Evolutionary conservation across 2,888 invertebrate species (phyloP).

Genomic region (Leucoma salicis): DNA sequence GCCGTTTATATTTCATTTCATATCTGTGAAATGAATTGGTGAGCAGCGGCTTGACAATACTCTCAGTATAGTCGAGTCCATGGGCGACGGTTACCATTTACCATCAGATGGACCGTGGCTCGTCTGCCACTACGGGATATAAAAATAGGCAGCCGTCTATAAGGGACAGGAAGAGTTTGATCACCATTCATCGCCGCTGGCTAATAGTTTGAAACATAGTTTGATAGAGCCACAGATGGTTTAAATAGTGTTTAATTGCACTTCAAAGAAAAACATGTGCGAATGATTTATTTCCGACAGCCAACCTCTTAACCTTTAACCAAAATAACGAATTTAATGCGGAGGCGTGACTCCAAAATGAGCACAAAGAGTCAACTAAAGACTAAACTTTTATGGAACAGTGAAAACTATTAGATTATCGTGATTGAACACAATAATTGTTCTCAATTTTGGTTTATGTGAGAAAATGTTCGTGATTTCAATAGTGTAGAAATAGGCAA

Average conservation of each 20-base stretch:
- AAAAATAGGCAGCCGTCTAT: too few species aligned
- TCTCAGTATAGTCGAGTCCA: too few species aligned
- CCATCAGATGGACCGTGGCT: too few species aligned
- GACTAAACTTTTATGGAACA: constrained; percentile 21
- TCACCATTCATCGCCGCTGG: too few species aligned
- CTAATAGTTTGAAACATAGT: constrained; percentile 13
- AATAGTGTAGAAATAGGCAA: constrained; percentile 45
- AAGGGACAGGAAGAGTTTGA: too few species aligned
- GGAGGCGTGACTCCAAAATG: constrained; percentile 16
- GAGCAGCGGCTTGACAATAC: too few species aligned
- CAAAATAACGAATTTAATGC: constrained; percentile 13
- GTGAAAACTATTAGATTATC: constrained; percentile 27
- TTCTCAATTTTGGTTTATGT: constrained; percentile 35
- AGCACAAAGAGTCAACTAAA: constrained; percentile 17
- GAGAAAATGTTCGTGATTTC: constrained; percentile 50
- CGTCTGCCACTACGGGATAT: too few species aligned
- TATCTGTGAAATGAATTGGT: too few species aligned
- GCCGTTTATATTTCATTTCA: too few species aligned
- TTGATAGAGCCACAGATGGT: constrained; percentile 12
- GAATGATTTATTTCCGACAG: constrained; percentile 27
- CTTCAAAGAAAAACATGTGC: constrained; percentile 21
- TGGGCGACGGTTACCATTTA: too few species aligned
- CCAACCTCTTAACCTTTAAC: constrained; percentile 29
- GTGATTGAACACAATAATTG: constrained; percentile 38
- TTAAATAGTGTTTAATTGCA: constrained; percentile 15